These are phyloP conservation scores for Melanocharis versteri DNA, from an alignment of 2,113 vertebrate species.

Conservation along the genomic window DNA sequence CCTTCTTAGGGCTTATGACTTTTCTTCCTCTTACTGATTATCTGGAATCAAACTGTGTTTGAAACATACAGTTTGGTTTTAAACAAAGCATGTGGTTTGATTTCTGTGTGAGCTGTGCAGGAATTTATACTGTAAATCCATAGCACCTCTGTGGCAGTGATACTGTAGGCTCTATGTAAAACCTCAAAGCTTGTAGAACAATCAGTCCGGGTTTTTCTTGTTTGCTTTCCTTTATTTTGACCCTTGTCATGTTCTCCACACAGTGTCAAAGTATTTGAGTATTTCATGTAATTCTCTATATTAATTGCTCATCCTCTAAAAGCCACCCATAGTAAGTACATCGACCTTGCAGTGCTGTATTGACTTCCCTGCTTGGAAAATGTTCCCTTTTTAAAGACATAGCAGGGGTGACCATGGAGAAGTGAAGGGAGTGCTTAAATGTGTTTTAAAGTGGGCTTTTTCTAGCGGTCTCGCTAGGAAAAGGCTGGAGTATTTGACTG, in stretches of 20 bases:
- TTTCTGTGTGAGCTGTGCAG: not conserved
- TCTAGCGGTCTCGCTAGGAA: not conserved
- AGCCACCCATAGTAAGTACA: not conserved
- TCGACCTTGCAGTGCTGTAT: not conserved
- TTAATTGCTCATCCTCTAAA: not conserved
- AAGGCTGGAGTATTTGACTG: not conserved
- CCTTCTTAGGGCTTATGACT: constrained; percentile 75
- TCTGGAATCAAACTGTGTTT: constrained; percentile 18
- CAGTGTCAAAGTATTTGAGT: not conserved
- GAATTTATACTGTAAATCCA: not conserved
- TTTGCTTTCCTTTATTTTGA: not conserved
- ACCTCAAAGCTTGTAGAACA: not conserved
- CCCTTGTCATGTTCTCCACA: not conserved
- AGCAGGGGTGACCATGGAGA: not conserved
- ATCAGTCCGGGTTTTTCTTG: not conserved
- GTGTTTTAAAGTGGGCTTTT: not conserved
- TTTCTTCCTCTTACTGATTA: constrained; percentile 34
- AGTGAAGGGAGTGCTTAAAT: not conserved
- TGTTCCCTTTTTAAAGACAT: constrained; percentile 12
- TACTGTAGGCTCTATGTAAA: constrained; percentile 5
- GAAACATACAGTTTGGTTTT: not conserved
- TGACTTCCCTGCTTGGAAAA: constrained; percentile 26
- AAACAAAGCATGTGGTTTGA: not conserved
- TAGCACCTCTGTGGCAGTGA: not conserved
- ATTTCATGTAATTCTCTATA: not conserved